A percentile compares a stretch with the other conserved stretches of the same genome.
These are phyloP conservation scores for Cotesia glomerata DNA, from an alignment of 1,140 invertebrate species.

Conservation along the genomic window DNA sequence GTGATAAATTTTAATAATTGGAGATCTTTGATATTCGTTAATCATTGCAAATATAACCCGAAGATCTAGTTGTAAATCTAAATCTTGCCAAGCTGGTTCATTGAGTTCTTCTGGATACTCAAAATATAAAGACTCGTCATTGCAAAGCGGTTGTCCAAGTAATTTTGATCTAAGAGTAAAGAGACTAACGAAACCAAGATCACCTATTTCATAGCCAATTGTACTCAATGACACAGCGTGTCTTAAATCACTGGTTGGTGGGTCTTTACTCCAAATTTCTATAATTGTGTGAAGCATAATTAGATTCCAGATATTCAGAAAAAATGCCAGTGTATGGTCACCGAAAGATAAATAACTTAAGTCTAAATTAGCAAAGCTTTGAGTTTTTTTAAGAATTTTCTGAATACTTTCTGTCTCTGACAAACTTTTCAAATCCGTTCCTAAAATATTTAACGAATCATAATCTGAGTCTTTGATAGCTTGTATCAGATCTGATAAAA, in stretches of 20 bases:
- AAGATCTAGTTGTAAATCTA: constrained; percentile 51
- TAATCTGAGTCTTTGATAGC: constrained; percentile 31
- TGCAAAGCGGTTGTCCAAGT: constrained; percentile 39
- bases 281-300: constrained; percentile 49
- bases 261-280: constrained; percentile 41
- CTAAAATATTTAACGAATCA: constrained; percentile 27
- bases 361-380: constrained; percentile 44
- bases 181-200: constrained; percentile 55
- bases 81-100: constrained; percentile 53
- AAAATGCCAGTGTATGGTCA: constrained; percentile 55
- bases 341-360: constrained; percentile 52
- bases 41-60: constrained; percentile 52
- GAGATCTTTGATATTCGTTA: constrained; percentile 51
- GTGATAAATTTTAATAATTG: constrained; percentile 43
- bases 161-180: constrained; percentile 48
- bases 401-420: constrained; percentile 37
- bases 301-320: constrained; percentile 55
- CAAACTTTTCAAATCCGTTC: constrained; percentile 31
- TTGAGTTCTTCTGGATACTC: constrained; percentile 49
- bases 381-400: constrained; percentile 46
- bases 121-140: constrained; percentile 37
- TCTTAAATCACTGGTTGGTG: constrained; percentile 40
- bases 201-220: constrained; percentile 53
- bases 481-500: constrained; percentile 45
- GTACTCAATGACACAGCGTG: constrained; percentile 46